These are phyloP conservation scores for Brenthis ino DNA, from an alignment of 2,888 invertebrate species.

Conservation along the genomic window DNA sequence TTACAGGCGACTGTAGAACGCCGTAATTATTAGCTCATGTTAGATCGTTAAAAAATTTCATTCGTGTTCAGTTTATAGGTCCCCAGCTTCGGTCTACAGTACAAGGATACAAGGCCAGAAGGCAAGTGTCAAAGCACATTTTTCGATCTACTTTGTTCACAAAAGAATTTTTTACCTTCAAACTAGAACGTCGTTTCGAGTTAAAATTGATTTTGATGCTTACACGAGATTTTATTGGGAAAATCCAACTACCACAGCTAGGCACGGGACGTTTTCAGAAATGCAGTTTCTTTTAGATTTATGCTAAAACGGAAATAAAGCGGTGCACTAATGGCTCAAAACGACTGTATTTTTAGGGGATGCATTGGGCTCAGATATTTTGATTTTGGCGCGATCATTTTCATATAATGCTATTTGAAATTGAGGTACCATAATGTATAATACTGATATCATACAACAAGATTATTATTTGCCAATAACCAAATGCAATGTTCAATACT, in stretches of 20 bases:
- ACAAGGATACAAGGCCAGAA: slow-evolving; percentile 20
- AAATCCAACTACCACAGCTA: slow-evolving; percentile 37
- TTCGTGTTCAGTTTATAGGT: slow-evolving; percentile 6
- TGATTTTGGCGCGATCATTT: neutral
- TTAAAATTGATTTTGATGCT: slow-evolving; percentile 43
- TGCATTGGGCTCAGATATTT: neutral
- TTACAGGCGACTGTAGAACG: slow-evolving; percentile 27
- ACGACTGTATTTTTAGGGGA: slow-evolving; percentile 23
- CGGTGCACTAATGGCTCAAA: slow-evolving; percentile 23
- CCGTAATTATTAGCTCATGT: slow-evolving; percentile 25
- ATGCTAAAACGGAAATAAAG: slow-evolving; percentile 35
- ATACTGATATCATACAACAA: too few species aligned
- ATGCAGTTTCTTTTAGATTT: slow-evolving; percentile 36
- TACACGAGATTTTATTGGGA: slow-evolving; percentile 41
- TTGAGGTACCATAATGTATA: neutral
- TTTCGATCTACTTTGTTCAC: slow-evolving; percentile 40
- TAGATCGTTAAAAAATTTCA: slow-evolving; percentile 24
- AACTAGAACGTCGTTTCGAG: slow-evolving; percentile 36
- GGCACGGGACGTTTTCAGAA: slow-evolving; percentile 34
- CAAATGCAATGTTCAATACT: neutral
- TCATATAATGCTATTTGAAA: neutral
- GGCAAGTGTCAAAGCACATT: slow-evolving; percentile 39
- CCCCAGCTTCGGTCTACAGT: neutral
- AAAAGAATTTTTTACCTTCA: slow-evolving; percentile 40
- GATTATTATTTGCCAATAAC: too few species aligned